A percentile compares a stretch with the other conserved stretches of the same genome.
Evolutionary conservation across 2,113 vertebrate genomes (phyloP).

Genomic region (Mohoua ochrocephala): DNA sequence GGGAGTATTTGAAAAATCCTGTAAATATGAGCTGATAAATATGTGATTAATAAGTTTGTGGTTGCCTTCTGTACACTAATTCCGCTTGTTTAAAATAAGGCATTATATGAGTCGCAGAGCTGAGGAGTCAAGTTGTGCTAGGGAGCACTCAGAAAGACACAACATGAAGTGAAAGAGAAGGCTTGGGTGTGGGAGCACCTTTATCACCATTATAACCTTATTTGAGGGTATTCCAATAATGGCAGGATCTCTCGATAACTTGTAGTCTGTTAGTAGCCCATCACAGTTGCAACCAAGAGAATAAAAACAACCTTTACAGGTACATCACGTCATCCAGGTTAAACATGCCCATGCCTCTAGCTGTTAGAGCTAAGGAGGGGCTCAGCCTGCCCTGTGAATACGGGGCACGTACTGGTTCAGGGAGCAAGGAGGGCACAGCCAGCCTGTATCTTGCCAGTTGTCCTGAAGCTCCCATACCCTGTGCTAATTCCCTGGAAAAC

Average conservation of each 20-base stretch:
- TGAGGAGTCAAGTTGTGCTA: background rate
- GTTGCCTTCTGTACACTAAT: background rate
- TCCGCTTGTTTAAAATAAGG: background rate
- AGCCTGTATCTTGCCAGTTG: background rate
- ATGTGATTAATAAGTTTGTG: background rate
- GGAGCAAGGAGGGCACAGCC: background rate
- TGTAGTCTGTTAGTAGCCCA: background rate
- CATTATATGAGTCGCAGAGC: background rate
- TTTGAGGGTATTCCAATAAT: background rate
- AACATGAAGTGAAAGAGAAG: background rate
- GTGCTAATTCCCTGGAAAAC: background rate
- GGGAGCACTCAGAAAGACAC: background rate
- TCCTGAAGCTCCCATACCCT: background rate
- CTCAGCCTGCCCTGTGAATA: background rate
- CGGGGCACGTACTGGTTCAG: fast-evolving
- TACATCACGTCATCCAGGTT: background rate
- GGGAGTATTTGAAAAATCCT: background rate
- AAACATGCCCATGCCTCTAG: background rate
- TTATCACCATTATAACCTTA: background rate
- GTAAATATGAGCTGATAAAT: background rate
- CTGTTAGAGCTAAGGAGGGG: background rate
- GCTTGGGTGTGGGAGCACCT: background rate
- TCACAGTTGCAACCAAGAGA: background rate
- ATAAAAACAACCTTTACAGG: background rate
- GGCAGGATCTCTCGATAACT: background rate